These are phyloP conservation scores for Trisateles emortualis DNA, from an alignment of 2,888 invertebrate species.

Conservation along the genomic window DNA sequence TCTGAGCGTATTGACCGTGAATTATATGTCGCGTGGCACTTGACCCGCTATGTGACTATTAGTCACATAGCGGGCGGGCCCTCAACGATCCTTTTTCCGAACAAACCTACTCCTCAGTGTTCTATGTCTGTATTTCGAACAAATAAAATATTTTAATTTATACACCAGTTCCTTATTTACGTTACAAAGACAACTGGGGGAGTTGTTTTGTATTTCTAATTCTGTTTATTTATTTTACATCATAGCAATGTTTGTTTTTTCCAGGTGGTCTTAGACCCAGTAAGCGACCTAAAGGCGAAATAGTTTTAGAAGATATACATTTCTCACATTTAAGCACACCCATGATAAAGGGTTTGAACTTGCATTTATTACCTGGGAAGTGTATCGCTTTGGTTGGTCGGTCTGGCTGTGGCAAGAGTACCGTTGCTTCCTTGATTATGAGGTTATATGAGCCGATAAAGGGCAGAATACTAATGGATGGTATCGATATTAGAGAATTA, in stretches of 20 bases:
- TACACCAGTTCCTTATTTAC: too few species aligned
- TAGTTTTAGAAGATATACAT: slow-evolving; percentile 90
- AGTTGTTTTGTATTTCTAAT: too few species aligned
- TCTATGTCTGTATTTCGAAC: too few species aligned
- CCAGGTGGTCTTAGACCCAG: slow-evolving; percentile 88
- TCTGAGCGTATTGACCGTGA: too few species aligned
- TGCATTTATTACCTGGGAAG: slow-evolving; percentile 89
- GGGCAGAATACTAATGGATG: slow-evolving; percentile 92
- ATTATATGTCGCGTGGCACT: too few species aligned
- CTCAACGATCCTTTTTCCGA: too few species aligned
- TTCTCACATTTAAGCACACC: slow-evolving; percentile 90
- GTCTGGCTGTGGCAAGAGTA: slow-evolving; percentile 98
- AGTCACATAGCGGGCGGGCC: too few species aligned
- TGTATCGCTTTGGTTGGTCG: slow-evolving; percentile 94
- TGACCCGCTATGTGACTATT: too few species aligned
- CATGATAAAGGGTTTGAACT: slow-evolving; percentile 88
- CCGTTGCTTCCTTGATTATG: slow-evolving; percentile 93
- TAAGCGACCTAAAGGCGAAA: slow-evolving; percentile 88
- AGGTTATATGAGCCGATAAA: slow-evolving; percentile 94
- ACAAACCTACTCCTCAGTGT: too few species aligned
- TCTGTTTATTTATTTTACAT: not conserved
- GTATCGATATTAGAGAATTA: slow-evolving; percentile 90
- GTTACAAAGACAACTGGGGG: too few species aligned
- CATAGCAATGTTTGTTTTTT: slow-evolving; percentile 38
- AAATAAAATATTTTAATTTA: too few species aligned